phyloP scores from a whole-genome alignment of 2,113 vertebrate genomes.

The Dromiciops gliroides region DNA sequence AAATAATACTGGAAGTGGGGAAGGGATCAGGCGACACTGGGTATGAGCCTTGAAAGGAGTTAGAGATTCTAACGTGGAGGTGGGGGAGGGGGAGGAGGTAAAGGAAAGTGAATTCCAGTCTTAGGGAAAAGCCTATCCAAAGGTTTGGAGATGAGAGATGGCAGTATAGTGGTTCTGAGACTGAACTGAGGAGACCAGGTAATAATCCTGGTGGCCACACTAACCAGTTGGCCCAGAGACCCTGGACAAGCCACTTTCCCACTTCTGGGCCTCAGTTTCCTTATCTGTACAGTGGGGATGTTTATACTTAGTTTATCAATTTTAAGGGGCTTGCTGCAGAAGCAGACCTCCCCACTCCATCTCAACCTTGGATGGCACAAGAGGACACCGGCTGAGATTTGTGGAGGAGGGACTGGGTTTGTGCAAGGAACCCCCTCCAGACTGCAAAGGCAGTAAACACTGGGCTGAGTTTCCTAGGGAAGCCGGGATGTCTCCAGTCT shows the following conservation, averaged over 20 bases:
- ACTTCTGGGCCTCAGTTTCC: background rate
- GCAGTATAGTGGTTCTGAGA: background rate
- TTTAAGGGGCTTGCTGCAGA: background rate
- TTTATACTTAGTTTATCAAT: background rate
- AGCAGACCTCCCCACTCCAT: background rate
- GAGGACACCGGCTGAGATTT: background rate
- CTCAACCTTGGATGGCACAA: background rate
- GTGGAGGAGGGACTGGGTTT: background rate
- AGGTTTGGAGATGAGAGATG: background rate
- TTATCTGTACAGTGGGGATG: background rate
- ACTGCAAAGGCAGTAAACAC: background rate
- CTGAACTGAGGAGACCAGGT: background rate
- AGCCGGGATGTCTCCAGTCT: background rate
- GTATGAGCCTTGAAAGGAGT: background rate
- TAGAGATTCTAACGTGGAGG: background rate
- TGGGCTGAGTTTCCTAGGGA: background rate
- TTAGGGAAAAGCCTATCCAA: background rate
- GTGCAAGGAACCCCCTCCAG: background rate
- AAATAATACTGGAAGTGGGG: background rate
- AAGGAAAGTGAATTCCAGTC: background rate
- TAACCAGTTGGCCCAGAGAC: background rate
- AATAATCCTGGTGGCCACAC: background rate
- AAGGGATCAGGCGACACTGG: background rate
- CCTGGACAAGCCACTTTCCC: background rate
- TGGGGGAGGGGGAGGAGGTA: rapidly evolving